These are phyloP conservation scores for Babylonia areolata DNA, from an alignment of 1,140 invertebrate genomes.

Conservation along the genomic window DNA sequence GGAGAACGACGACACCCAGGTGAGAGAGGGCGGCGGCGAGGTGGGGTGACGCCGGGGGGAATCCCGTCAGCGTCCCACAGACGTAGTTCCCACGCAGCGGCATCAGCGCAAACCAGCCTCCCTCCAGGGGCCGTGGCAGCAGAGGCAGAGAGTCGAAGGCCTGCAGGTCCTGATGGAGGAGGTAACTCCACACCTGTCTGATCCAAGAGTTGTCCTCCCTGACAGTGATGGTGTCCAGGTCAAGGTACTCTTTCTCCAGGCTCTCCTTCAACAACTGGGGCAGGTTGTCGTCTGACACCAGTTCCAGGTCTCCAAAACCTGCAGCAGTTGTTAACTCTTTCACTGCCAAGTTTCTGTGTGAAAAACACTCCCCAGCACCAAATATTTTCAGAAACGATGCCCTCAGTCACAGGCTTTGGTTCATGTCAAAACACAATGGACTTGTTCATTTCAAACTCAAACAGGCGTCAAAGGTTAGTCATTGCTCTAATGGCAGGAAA, in stretches of 20 bases:
- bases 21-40: background rate
- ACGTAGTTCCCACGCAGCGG: background rate
- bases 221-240: background rate
- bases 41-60: background rate
- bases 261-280: background rate
- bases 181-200: constrained; percentile 4
- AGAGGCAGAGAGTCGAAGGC: constrained; percentile 5
- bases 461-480: too few relatives aligned
- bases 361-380: too few relatives aligned
- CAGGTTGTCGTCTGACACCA: background rate
- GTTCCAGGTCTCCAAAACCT: background rate
- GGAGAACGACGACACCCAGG: constrained; percentile 4
- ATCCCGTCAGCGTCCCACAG: constrained; percentile 8
- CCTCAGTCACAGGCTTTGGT: too few relatives aligned
- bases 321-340: too few relatives aligned
- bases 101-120: background rate
- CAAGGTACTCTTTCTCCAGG: background rate
- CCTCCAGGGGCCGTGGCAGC: background rate
- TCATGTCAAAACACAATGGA: too few relatives aligned
- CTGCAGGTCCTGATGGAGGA: background rate
- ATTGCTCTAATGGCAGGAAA: too few relatives aligned
- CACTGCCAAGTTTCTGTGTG: too few relatives aligned
- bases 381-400: too few relatives aligned
- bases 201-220: background rate
- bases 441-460: too few relatives aligned